Evolutionary conservation across 2,113 vertebrate species (phyloP).

Genomic region (Vanacampus margaritifer): DNA sequence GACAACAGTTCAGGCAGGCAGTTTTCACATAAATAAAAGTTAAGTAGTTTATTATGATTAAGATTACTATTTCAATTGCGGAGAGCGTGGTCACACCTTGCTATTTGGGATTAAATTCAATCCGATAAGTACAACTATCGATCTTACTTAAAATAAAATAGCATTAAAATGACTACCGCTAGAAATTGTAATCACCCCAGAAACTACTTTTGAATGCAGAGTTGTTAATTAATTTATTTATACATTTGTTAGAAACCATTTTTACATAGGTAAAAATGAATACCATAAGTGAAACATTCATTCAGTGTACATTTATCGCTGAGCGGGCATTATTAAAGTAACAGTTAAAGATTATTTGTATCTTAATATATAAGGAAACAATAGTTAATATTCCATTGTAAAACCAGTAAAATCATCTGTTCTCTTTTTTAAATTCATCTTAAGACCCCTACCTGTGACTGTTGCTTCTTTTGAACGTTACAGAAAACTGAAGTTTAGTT

Average conservation of each 20-base stretch:
- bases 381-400: no score
- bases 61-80: conserved; percentile 32
- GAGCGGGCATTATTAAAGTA: no score
- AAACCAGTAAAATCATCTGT: no score
- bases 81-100: conserved; percentile 9
- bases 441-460: no score
- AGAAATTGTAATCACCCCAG: background rate
- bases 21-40: background rate
- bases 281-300: no score
- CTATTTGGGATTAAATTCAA: background rate
- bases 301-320: no score
- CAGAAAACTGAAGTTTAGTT: no score
- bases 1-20: conserved; percentile 43
- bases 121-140: background rate
- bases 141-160: background rate
- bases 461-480: no score
- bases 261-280: background rate
- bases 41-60: background rate
- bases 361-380: no score
- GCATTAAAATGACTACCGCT: background rate
- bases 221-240: background rate
- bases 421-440: no score
- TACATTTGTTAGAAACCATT: no score
- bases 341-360: no score
- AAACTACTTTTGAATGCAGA: background rate